Evolutionary conservation across 2,888 invertebrate genomes (phyloP).

Genomic region (Macropis europaea): DNA sequence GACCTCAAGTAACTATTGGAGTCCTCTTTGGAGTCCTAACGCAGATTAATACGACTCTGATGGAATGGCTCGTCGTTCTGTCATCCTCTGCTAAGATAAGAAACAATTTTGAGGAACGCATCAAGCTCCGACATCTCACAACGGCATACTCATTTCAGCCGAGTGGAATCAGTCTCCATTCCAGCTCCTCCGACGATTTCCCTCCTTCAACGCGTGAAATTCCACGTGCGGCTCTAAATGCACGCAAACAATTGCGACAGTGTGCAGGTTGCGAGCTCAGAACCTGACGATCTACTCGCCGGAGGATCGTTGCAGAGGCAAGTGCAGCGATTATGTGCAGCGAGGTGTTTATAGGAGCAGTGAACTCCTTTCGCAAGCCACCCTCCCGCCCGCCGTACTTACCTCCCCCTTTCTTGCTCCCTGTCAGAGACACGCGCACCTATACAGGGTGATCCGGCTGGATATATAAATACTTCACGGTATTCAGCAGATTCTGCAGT

Average conservation of each 20-base stretch:
- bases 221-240: neutral
- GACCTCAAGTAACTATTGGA: no score
- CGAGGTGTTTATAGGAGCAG: slow-evolving; percentile 61
- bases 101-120: no score
- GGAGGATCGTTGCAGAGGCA: slow-evolving; percentile 16
- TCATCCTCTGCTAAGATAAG: no score
- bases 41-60: no score
- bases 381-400: neutral
- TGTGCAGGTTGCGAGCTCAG: slow-evolving; percentile 9
- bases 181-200: neutral
- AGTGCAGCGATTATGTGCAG: slow-evolving; percentile 56
- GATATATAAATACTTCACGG: no score
- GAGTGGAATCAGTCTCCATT: neutral
- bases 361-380: slow-evolving; percentile 42
- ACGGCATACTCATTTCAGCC: no score
- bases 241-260: slow-evolving; percentile 38
- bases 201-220: neutral
- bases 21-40: no score
- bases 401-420: slow-evolving; percentile 36
- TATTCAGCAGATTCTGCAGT: no score
- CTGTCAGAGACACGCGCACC: slow-evolving; percentile 45
- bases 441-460: slow-evolving; percentile 33
- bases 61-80: no score
- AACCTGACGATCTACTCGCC: slow-evolving; percentile 31
- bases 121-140: no score